phyloP scores from a whole-genome alignment of 2,797 vertebrate genomes.

The Xyrichtys novacula region DNA sequence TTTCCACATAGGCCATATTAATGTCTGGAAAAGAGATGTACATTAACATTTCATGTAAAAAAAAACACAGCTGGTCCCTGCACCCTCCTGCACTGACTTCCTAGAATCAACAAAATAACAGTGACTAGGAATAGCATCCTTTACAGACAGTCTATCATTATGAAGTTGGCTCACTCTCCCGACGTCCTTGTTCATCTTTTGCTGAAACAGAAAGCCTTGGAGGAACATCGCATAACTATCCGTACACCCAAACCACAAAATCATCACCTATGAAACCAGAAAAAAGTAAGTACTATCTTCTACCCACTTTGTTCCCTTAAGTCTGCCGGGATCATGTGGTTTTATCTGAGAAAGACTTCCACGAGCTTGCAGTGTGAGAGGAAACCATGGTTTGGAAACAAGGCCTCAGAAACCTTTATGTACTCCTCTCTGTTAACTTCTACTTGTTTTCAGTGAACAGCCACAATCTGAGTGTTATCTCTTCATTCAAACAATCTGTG shows the following conservation, averaged over 20 bases:
- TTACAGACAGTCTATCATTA: conserved; percentile 77
- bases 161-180: conserved; percentile 56
- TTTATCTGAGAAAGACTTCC: conserved; percentile 46
- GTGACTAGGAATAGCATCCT: conserved; percentile 75
- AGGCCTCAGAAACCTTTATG: conserved; percentile 27
- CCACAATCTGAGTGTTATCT: conserved; percentile 9
- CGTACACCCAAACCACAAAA: conserved; percentile 61
- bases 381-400: conserved; percentile 21
- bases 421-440: conserved; percentile 21
- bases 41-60: conserved; percentile 51
- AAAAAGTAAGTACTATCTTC: conserved; percentile 24
- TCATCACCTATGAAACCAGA: conserved; percentile 63
- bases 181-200: conserved; percentile 54
- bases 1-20: conserved; percentile 10
- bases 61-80: conserved; percentile 54
- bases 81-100: conserved; percentile 60
- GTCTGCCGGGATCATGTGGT: conserved; percentile 41
- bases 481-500: neutral
- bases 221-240: conserved; percentile 46
- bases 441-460: conserved; percentile 8
- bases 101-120: conserved; percentile 71
- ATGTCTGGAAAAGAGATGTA: conserved; percentile 60
- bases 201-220: conserved; percentile 45
- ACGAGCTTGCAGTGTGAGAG: conserved; percentile 37
- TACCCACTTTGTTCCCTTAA: conserved; percentile 10